These are phyloP conservation scores for Thomomys bottae DNA, from an alignment of 2,113 vertebrate genomes.

Conservation along the genomic window DNA sequence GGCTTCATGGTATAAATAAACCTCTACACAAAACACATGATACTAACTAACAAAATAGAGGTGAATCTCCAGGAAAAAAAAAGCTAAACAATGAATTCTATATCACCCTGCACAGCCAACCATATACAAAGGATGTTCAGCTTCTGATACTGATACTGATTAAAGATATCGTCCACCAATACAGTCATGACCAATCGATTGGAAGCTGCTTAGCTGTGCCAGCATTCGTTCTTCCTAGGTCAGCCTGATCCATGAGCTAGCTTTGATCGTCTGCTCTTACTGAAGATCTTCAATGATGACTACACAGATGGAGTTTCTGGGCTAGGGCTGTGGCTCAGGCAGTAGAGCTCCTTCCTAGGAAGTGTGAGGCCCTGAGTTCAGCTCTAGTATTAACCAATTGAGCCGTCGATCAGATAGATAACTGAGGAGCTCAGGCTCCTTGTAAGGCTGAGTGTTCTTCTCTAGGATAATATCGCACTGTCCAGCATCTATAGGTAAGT, in stretches of 20 bases:
- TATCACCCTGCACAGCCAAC: not conserved
- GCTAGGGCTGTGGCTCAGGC: too few species aligned
- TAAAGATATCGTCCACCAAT: not conserved
- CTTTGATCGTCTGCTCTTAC: not conserved
- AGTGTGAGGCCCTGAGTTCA: too few species aligned
- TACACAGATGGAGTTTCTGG: too few species aligned
- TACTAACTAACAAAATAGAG: constrained; percentile 1
- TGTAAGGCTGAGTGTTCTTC: not conserved
- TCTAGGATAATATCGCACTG: not conserved
- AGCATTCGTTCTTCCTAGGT: not conserved
- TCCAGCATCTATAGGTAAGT: not conserved
- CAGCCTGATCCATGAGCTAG: not conserved
- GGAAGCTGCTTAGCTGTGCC: constrained; percentile 4
- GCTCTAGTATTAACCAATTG: too few species aligned
- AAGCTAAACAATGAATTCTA: not conserved
- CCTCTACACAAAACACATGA: not conserved
- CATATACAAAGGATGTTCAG: not conserved
- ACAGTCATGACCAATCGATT: not conserved
- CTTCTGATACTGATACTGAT: constrained; percentile 15
- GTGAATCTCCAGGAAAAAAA: not conserved
- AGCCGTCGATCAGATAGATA: not conserved
- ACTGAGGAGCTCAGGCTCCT: not conserved
- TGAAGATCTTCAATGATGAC: not conserved
- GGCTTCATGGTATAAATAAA: not conserved
- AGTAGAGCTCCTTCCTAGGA: too few species aligned